These are phyloP conservation scores for Pollachius pollachius DNA, from an alignment of 2,113 vertebrate species.

Conservation along the genomic window DNA sequence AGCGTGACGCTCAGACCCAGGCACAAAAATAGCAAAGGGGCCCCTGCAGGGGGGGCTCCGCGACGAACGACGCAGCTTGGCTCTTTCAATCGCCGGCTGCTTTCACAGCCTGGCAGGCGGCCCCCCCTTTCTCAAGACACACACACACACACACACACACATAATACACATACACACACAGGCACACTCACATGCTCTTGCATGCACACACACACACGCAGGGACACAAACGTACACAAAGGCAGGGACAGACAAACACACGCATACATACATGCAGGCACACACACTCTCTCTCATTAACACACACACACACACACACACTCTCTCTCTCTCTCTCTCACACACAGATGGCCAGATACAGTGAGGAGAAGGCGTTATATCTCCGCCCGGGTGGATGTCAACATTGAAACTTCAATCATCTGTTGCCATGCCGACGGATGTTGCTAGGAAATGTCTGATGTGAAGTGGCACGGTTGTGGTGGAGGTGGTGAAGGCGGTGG, in stretches of 20 bases:
- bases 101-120: slow-evolving; percentile 63
- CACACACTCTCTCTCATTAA: too few relatives aligned
- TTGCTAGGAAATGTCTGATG: neutral
- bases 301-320: too few relatives aligned
- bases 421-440: neutral
- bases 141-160: neutral
- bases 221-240: neutral
- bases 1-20: slow-evolving; percentile 97
- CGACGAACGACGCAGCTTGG: slow-evolving; percentile 96
- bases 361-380: neutral
- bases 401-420: neutral
- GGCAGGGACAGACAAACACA: neutral
- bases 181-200: neutral
- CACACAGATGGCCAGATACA: too few relatives aligned
- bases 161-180: too few relatives aligned
- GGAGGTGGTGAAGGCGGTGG: too few relatives aligned
- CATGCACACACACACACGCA: neutral
- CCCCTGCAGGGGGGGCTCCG: slow-evolving; percentile 92
- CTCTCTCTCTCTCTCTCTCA: too few relatives aligned
- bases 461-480: neutral
- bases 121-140: too few relatives aligned
- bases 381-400: neutral
- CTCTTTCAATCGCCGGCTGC: slow-evolving; percentile 75
- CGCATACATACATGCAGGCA: too few relatives aligned
- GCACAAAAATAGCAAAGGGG: slow-evolving; percentile 99